Percentiles rank a stretch among this genome's conserved stretches.
These are phyloP conservation scores for Volucella inflata DNA, from an alignment of 2,888 invertebrate species.

Conservation along the genomic window DNA sequence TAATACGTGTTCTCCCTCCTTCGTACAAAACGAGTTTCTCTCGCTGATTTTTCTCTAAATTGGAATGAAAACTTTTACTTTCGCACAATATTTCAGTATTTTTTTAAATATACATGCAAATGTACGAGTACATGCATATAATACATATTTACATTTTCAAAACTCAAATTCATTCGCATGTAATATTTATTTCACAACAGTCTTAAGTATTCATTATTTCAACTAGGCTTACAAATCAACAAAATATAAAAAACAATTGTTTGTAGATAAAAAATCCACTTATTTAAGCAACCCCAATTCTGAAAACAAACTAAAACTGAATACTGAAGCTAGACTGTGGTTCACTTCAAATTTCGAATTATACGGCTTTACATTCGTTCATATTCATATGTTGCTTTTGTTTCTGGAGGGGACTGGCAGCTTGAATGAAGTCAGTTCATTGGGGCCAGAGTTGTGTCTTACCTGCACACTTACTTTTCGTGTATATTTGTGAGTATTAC, in stretches of 20 bases:
- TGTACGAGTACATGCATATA: too few species aligned
- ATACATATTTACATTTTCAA: constrained; percentile 48
- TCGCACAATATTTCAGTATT: constrained; percentile 19
- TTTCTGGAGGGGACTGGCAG: constrained; percentile 29
- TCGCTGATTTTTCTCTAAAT: neutral
- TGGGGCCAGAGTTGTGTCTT: neutral
- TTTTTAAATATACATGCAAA: constrained; percentile 6
- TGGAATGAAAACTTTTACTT: constrained; percentile 64
- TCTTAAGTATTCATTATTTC: too few species aligned
- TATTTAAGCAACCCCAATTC: constrained; percentile 50
- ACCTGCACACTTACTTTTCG: too few species aligned
- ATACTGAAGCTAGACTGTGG: constrained; percentile 24
- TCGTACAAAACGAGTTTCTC: too few species aligned
- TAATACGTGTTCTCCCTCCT: too few species aligned
- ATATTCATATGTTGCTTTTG: constrained; percentile 2
- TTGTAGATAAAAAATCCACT: neutral
- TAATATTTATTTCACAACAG: too few species aligned
- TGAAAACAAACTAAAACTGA: constrained; percentile 58
- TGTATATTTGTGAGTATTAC: too few species aligned
- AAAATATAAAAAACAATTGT: neutral
- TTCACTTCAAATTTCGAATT: constrained; percentile 38
- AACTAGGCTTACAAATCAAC: too few species aligned
- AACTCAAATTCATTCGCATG: constrained; percentile 12
- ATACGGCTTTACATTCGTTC: constrained; percentile 23
- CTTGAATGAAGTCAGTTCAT: constrained; percentile 37